Base-by-base conservation (phyloP, 2,888 invertebrate genomes). In the Salpingus planirostris region DNA sequence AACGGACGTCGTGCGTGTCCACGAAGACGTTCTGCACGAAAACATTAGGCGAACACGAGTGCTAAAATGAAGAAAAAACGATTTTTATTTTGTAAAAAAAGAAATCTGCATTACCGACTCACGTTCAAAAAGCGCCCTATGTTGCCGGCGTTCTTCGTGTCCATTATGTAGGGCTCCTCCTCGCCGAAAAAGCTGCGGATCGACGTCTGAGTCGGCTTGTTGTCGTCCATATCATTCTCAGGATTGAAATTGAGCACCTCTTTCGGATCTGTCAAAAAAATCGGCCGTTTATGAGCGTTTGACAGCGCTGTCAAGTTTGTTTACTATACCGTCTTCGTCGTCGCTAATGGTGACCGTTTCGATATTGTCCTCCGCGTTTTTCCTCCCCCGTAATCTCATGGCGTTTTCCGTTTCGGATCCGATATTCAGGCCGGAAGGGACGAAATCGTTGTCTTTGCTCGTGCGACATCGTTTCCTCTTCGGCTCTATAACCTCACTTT, bases 1-100 rank as follows among this genome's bases (percentile, higher is more conserved):
- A 96, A 7, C 97, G 75, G 1, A 93, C 76, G 65, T 98, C 97
- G 67, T 98, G 97, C 0, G 96, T 95, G 65, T 97, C 97, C 14
- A 96, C 93, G 64, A 98, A 95, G 2, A 98, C 95, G 67, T 96
- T 97, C 65, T 98, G 96, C 0, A 96, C 96, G 66, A 93, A 93
- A 24, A 95, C 84, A 66, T 98, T 98, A 0, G 98, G 97, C 13
- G 78, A 76, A 62, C 97, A 98, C 15, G 92, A 93, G 60, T 88
- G 88, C 87, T 87, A 67, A 3, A 69, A 65, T 33, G 45, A n/a
- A n/a, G n/a, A n/a, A n/a, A n/a, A n/a, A n/a, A n/a, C n/a, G n/a
- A n/a, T n/a, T n/a, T n/a, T n/a, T n/a, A n/a, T n/a, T n/a, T n/a
- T n/a, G n/a, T n/a, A n/a, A n/a, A n/a, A n/a, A n/a, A n/a, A n/a